Base-by-base conservation (phyloP, 2,888 invertebrate genomes). In the Xanthia togata region DNA sequence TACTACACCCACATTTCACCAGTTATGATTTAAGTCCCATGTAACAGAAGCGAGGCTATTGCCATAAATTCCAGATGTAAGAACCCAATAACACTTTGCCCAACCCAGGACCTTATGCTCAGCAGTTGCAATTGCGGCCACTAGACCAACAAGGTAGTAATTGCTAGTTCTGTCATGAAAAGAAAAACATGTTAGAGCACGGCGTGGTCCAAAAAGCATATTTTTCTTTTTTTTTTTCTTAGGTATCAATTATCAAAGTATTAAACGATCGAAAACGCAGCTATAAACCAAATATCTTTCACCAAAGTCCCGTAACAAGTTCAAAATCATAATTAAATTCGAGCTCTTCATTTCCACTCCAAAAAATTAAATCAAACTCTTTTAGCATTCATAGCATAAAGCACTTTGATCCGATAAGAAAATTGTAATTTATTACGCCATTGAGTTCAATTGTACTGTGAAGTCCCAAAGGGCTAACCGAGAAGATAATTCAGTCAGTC, bases 401-500 rank as follows among this genome's bases (percentile, higher is more conserved):
- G 73, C 80, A 59, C 73, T 84, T 67, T 69, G 73, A 78, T 63
- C 68, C 59, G 81, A 89, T 88, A 88, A 86, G 88, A 84, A 86
- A 85, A 87, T 81, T 76, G 78, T 79, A 84, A 85, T 85, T 88
- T 87, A 83, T 82, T 80, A 77, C 81, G 86, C 85, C 86, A 88
- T 86, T 84, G 86, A 85, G 74, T 88, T 89, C 85, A 71, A 86
- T 89, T 85, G 88, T 87, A 84, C 76, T 80, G 73, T 57, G 65
- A 76, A 82, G 73, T 75, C 86, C 78, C 76, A 82, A 83, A 86
- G 86, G 90, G 85, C 79, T 81, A 73, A 84, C 77, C 72, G 80
- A 67, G 78, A 87, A 89, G 90, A 92, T 93, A 92, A 92, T 91
- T 92, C 89, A 89, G 90, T 88, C 85, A 89, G 83, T 87, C 81